Conservation (phyloP, 2,113 vertebrate genomes). For the Lanius collurio region DNA sequence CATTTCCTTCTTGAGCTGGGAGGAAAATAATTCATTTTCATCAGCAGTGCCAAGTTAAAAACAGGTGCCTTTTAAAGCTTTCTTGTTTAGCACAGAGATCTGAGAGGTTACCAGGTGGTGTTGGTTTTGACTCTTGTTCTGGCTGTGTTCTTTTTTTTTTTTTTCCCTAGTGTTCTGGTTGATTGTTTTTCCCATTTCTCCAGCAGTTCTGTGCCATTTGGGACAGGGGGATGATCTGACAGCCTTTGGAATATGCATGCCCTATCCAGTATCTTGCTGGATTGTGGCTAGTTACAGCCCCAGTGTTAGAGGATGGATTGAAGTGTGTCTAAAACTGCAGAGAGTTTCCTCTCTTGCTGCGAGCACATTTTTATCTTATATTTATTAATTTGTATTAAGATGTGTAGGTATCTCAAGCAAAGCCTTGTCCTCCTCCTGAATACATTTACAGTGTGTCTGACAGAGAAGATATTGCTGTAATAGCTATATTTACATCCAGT, state of each 20-base stretch:
- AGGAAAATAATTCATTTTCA: neutral
- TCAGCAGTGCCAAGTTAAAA: neutral
- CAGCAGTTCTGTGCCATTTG: neutral
- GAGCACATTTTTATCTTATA: neutral
- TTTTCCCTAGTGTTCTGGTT: neutral
- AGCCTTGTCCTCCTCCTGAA: neutral
- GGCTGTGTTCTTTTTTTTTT: neutral
- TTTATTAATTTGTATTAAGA: neutral
- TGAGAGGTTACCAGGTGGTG: neutral
- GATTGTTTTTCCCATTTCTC: neutral
- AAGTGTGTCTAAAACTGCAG: neutral
- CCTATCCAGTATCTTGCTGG: fast-evolving
- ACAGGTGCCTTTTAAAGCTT: neutral
- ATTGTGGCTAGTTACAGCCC: neutral
- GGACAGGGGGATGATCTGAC: neutral
- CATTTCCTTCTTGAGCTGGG: neutral
- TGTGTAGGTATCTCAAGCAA: neutral
- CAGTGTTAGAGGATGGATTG: neutral
- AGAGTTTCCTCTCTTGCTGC: neutral
- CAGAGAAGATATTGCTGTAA: neutral
- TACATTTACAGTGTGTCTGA: neutral
- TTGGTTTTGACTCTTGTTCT: neutral
- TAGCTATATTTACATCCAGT: neutral
- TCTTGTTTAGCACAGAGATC: neutral
- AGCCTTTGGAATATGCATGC: neutral